Percentiles rank a stretch among this genome's conserved stretches.
Evolutionary conservation across 2,888 invertebrate genomes (phyloP).

Genomic region (Carpatolechia fugitivella): DNA sequence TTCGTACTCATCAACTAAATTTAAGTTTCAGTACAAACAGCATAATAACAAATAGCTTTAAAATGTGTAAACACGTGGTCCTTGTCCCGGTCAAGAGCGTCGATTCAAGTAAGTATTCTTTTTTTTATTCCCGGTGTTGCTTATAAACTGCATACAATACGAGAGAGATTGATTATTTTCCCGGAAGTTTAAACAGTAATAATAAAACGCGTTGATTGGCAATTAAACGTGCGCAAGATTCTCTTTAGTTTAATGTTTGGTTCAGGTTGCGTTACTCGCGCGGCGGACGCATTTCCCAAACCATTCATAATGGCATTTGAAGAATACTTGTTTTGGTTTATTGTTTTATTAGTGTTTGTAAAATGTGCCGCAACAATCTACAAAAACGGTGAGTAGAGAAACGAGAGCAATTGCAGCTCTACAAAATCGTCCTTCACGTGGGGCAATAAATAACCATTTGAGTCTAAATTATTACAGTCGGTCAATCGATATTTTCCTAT

Average conservation of each 20-base stretch:
- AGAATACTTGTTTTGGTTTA: neutral
- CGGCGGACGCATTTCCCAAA: constrained; percentile 8
- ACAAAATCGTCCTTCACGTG: constrained; percentile 37
- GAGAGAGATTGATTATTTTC: no score
- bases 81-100: constrained; percentile 52
- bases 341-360: neutral
- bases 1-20: neutral
- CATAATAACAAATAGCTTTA: constrained; percentile 10
- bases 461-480: constrained; percentile 18
- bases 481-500: constrained; percentile 32
- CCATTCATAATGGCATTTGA: constrained; percentile 6
- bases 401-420: constrained; percentile 14
- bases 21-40: neutral
- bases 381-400: constrained; percentile 11
- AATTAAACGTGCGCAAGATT: neutral
- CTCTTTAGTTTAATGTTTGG: neutral
- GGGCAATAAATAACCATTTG: constrained; percentile 20
- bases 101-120: constrained; percentile 52
- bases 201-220: neutral
- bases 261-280: neutral
- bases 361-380: neutral
- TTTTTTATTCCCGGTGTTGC: neutral
- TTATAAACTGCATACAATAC: neutral
- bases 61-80: constrained; percentile 62
- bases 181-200: neutral